Conservation (phyloP, 1,140 invertebrate genomes). For the Drosophila sturtevanti region DNA sequence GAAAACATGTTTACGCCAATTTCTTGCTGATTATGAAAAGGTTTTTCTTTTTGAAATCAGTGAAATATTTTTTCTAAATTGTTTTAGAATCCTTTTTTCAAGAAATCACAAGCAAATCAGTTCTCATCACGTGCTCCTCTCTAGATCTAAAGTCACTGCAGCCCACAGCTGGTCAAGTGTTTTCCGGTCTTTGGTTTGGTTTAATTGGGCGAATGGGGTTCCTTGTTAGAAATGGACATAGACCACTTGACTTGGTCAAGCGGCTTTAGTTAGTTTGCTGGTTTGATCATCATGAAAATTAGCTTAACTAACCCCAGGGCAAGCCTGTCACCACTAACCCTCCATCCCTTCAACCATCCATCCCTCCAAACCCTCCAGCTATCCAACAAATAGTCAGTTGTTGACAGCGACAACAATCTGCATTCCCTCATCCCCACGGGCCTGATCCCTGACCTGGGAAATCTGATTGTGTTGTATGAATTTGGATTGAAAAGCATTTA, state of each 20-base stretch:
- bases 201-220: slow-evolving; percentile 63
- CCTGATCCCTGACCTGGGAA: slow-evolving; percentile 37
- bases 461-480: slow-evolving; percentile 68
- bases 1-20: too few relatives aligned
- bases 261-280: slow-evolving; percentile 23
- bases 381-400: slow-evolving; percentile 44
- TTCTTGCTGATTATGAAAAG: too few relatives aligned
- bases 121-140: neutral
- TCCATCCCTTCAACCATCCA: too few relatives aligned
- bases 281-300: slow-evolving; percentile 34
- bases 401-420: slow-evolving; percentile 49
- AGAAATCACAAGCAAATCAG: too few relatives aligned
- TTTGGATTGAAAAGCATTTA: slow-evolving; percentile 70
- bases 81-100: too few relatives aligned
- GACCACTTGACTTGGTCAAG: slow-evolving; percentile 41
- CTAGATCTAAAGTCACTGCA: slow-evolving; percentile 4
- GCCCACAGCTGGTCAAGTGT: slow-evolving; percentile 20
- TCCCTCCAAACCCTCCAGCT: neutral
- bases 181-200: slow-evolving; percentile 30
- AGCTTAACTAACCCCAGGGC: slow-evolving; percentile 53
- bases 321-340: slow-evolving; percentile 14
- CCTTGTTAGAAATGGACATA: slow-evolving; percentile 11
- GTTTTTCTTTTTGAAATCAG: too few relatives aligned
- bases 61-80: too few relatives aligned
- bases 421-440: slow-evolving; percentile 10